Conservation (phyloP, 30 jellyfish, hydroid and myxozoan genomes). For the Clytia hemisphaerica region DNA sequence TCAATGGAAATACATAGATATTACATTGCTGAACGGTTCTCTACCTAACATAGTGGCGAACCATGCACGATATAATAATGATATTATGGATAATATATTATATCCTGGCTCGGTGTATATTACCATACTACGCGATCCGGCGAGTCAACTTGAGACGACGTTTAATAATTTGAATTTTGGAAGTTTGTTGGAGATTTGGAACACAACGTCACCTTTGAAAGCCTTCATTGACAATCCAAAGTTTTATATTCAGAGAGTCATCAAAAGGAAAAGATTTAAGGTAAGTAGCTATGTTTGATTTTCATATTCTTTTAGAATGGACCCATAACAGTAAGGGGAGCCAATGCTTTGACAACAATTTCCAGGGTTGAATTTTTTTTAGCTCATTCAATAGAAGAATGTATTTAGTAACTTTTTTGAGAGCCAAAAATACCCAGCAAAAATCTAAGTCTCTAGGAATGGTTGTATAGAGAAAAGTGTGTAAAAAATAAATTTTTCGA, state of each 20-base stretch:
- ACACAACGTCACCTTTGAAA: conserved; percentile 49
- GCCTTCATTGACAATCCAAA: conserved; percentile 77
- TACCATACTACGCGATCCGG: conserved; percentile 83
- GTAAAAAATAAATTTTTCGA: too few species aligned
- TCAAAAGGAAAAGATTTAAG: conserved; percentile 67
- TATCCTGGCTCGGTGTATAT: conserved; percentile 86
- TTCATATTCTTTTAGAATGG: too few species aligned
- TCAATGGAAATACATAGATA: conserved; percentile 96
- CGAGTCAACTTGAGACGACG: conserved; percentile 90
- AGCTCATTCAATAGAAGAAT: too few species aligned
- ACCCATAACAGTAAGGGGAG: too few species aligned
- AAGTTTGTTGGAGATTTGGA: conserved; percentile 51
- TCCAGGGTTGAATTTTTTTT: too few species aligned
- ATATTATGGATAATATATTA: conserved; percentile 93
- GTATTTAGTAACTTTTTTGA: too few species aligned
- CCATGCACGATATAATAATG: conserved; percentile 96
- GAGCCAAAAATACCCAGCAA: too few species aligned
- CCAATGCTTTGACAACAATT: too few species aligned
- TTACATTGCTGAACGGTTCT: conserved; percentile 84
- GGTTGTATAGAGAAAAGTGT: too few species aligned
- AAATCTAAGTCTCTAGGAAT: too few species aligned
- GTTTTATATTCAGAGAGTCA: conserved; percentile 80
- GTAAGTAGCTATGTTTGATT: conserved; percentile 8
- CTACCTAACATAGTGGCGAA: conserved; percentile 84
- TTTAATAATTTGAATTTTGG: conserved; percentile 73